Percentiles rank a stretch among this genome's conserved stretches.
These are phyloP conservation scores for Myotis vivesi DNA, from an alignment of 2,797 vertebrate species.

Conservation along the genomic window DNA sequence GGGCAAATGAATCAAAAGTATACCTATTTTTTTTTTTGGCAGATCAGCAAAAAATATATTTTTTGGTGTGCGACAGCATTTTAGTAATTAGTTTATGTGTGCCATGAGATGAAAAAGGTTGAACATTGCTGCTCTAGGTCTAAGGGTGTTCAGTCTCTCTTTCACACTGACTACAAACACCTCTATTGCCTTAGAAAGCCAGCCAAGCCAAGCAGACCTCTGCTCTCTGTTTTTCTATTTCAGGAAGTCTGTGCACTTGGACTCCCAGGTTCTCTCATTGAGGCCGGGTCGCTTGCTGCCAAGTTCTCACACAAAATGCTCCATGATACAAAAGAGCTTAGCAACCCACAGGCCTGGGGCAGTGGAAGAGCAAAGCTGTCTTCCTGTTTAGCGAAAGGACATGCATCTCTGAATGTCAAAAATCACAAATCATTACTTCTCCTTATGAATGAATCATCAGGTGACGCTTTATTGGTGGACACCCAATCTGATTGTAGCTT, in stretches of 20 bases:
- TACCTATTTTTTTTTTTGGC: background rate
- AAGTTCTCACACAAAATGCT: slow-evolving; percentile 42
- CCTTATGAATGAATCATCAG: background rate
- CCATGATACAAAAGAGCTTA: slow-evolving; percentile 51
- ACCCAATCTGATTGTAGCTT: background rate
- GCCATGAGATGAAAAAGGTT: background rate
- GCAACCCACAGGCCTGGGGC: slow-evolving; percentile 2
- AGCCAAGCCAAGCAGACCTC: background rate
- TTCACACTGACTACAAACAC: background rate
- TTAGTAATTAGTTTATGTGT: background rate
- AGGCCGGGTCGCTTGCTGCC: slow-evolving; percentile 47
- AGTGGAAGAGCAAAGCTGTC: background rate
- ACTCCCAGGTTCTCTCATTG: slow-evolving; percentile 1
- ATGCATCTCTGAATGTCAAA: background rate
- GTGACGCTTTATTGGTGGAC: slow-evolving; percentile 51
- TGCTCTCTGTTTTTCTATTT: background rate
- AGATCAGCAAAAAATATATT: background rate
- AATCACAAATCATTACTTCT: background rate
- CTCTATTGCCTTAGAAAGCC: fast-evolving
- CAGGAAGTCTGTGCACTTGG: background rate
- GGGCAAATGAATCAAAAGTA: background rate
- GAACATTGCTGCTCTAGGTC: background rate
- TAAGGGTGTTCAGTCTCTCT: background rate
- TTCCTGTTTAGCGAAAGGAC: slow-evolving; percentile 7
- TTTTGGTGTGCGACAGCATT: background rate